Evolutionary conservation across 2,888 invertebrate genomes (phyloP), one percentile per base, ranked within the genome.

Genomic region (Drosophila engyochracea): DNA sequence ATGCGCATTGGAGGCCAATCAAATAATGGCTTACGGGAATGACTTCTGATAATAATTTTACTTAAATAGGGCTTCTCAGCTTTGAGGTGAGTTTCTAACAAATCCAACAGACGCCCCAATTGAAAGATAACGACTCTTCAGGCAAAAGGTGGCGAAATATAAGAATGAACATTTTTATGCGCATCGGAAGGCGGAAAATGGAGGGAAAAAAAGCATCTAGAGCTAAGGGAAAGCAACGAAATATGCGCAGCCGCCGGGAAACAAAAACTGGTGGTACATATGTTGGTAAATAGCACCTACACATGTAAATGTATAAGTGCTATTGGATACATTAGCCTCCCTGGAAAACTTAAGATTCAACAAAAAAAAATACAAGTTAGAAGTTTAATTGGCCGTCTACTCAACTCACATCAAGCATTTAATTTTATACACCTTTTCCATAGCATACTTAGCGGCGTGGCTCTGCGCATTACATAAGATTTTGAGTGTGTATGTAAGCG

Each of bases 201-300:
- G 3, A 22, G 54, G 53, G 52, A 70, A 33, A 31, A 61, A 61
- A 64, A 53, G 25, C n/a, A 22, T 30, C 35, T 58, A 52, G 28
- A 47, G 55, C n/a, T 53, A 55, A 55, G 31, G 44, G 52, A 63
- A 69, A 33, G 10, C 33, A 31, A 52, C n/a, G 31, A 79, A 81
- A 79, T 72, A 81, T 84, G 83, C 82, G 83, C 83, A 82, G 83
- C 68, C 81, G 83, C 83, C 82, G 57, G 65, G 66, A 63, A 74
- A 53, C 28, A 59, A 73, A 57, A 57, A 25, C 35, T 30, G 4
- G 5, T 55, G 12, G 12, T 39, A 58, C 33, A 55, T 47, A 60
- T 55, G 30, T 61, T 51, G 16, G 49, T 35, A 64, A 25, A 49
- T 16, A 41, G n/a, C 22, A 64, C 30, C 31, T 49, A 69, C 44